phyloP scores from a whole-genome alignment of 1,140 invertebrate genomes.

The Andrena cerasifolii region DNA sequence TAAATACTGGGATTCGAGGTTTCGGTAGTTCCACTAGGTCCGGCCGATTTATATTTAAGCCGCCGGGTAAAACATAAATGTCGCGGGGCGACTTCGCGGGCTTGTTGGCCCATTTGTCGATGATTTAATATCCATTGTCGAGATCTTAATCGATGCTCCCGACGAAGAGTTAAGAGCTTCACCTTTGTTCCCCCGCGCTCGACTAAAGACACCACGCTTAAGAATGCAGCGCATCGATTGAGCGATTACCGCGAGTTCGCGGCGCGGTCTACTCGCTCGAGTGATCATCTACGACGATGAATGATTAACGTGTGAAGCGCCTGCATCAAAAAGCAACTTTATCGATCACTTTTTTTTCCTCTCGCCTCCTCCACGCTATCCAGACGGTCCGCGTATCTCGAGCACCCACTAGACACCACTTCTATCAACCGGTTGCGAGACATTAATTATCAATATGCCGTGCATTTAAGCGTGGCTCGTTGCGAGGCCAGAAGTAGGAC shows the following conservation, averaged over 20 bases:
- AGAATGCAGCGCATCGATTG: slow-evolving; percentile 43
- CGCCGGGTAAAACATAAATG: background rate
- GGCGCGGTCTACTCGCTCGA: slow-evolving; percentile 17
- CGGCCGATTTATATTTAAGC: background rate
- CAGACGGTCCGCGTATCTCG: background rate
- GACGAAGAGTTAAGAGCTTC: slow-evolving; percentile 36
- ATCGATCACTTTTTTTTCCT: slow-evolving; percentile 12
- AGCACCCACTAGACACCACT: slow-evolving; percentile 13
- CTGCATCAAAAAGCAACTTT: slow-evolving; percentile 8
- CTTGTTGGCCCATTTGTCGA: background rate
- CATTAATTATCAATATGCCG: background rate
- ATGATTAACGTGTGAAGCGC: slow-evolving; percentile 19
- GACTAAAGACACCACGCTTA: slow-evolving; percentile 12
- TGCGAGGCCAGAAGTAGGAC: too few species aligned
- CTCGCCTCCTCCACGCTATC: slow-evolving; percentile 1
- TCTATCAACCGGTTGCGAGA: slow-evolving; percentile 1
- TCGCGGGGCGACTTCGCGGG: too few species aligned
- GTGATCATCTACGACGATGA: slow-evolving; percentile 46
- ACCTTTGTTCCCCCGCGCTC: slow-evolving; percentile 21
- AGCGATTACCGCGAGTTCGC: slow-evolving; percentile 26
- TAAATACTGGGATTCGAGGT: background rate
- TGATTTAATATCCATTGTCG: background rate
- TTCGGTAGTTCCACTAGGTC: background rate
- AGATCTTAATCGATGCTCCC: slow-evolving; percentile 38
- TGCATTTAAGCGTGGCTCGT: background rate